Conservation (phyloP, 2,113 vertebrate species). For the Vidua macroura region DNA sequence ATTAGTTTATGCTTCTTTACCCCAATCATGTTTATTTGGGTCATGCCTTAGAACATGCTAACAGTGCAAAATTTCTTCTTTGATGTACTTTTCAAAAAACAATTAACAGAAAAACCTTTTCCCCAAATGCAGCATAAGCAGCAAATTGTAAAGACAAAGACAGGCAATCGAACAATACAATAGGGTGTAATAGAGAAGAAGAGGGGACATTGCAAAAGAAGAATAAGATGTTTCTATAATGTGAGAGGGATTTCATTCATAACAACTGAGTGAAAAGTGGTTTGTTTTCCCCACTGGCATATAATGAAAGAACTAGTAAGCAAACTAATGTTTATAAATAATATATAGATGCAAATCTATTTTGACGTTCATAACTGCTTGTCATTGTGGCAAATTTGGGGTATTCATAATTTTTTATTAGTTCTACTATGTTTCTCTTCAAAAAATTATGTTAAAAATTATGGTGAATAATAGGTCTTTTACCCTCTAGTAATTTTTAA, state of each 20-base stretch:
- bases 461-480: not conserved
- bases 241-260: not conserved
- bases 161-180: not conserved
- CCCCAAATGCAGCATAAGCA: not conserved
- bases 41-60: not conserved
- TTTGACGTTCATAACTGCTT: not conserved
- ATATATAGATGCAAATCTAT: not conserved
- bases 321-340: not conserved
- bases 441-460: not conserved
- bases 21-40: not conserved
- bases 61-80: not conserved
- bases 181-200: not conserved
- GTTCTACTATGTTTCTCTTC: not conserved
- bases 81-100: not conserved
- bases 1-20: not conserved
- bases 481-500: rapidly evolving
- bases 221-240: not conserved
- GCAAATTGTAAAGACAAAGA: not conserved
- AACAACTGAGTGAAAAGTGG: not conserved
- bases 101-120: not conserved
- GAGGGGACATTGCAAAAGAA: not conserved
- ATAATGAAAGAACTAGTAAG: not conserved
- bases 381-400: not conserved
- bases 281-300: not conserved
- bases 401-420: not conserved